phyloP scores from a whole-genome alignment of 1,140 invertebrate genomes.

The Piezodorus guildinii region DNA sequence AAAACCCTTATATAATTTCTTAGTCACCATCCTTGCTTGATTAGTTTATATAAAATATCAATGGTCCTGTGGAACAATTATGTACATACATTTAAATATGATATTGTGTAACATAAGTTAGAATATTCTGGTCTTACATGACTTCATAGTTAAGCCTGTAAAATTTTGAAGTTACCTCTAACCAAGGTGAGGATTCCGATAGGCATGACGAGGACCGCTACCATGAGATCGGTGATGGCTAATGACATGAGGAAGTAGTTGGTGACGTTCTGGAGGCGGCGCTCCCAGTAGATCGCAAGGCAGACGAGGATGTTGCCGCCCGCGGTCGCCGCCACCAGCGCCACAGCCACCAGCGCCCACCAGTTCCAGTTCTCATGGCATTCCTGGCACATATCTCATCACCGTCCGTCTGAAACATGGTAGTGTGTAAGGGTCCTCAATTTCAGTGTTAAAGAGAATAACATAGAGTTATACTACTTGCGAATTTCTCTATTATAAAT shows the following conservation, averaged over 20 bases:
- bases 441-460: no score
- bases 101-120: no score
- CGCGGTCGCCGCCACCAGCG: constrained; percentile 76
- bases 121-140: no score
- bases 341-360: constrained; percentile 53
- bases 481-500: no score
- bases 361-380: constrained; percentile 45
- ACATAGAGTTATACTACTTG: no score
- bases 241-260: constrained; percentile 94
- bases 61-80: no score
- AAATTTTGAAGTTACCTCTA: constrained; percentile 45
- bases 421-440: no score
- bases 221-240: constrained; percentile 89
- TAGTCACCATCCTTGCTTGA: no score
- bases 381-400: constrained; percentile 32
- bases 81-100: no score
- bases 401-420: background rate
- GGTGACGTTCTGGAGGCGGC: constrained; percentile 83
- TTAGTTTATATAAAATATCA: no score
- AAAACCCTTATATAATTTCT: no score
- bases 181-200: constrained; percentile 68
- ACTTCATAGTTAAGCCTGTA: no score
- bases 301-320: constrained; percentile 90
- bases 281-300: constrained; percentile 77
- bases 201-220: constrained; percentile 84